A percentile compares a stretch with the other conserved stretches of the same genome.
Evolutionary conservation across 1,140 invertebrate species (phyloP).

Genomic region (Antheraea mylitta): DNA sequence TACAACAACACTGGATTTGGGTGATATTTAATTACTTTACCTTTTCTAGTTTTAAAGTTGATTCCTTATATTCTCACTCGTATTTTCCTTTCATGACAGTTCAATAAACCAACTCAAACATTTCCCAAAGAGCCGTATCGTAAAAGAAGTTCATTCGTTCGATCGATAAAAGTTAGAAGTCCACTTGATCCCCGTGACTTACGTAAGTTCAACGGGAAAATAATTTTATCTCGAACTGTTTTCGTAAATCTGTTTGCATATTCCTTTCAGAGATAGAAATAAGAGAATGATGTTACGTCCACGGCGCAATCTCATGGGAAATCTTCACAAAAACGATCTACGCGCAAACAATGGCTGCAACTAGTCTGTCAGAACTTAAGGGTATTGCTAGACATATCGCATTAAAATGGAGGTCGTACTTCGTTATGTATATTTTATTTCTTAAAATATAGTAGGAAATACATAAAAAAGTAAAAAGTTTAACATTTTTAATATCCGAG

Average conservation of each 20-base stretch:
- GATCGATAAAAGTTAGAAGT: conserved; percentile 3
- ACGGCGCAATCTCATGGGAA: conserved; percentile 52
- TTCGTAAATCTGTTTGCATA: conserved; percentile 45
- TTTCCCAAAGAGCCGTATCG: neutral
- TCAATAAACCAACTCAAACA: neutral
- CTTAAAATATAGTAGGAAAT: too few relatives aligned
- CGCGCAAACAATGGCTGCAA: conserved; percentile 50
- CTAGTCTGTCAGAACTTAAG: conserved; percentile 43
- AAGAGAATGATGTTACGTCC: conserved; percentile 45
- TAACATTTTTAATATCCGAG: too few relatives aligned
- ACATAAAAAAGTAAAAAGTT: too few relatives aligned
- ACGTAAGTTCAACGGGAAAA: conserved; percentile 18
- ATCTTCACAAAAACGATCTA: conserved; percentile 65
- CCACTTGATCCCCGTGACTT: neutral
- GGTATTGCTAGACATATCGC: conserved; percentile 10
- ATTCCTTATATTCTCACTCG: neutral
- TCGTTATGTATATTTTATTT: too few relatives aligned
- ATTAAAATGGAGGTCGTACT: neutral
- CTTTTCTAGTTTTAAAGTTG: too few relatives aligned
- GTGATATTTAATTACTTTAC: too few relatives aligned
- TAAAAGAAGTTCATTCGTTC: neutral
- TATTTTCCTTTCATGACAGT: neutral
- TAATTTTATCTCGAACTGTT: conserved; percentile 37
- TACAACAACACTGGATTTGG: too few relatives aligned
- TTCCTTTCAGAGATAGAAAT: conserved; percentile 35